Evolutionary conservation across 2,113 vertebrate genomes (phyloP).

Genomic region (Colius striatus): DNA sequence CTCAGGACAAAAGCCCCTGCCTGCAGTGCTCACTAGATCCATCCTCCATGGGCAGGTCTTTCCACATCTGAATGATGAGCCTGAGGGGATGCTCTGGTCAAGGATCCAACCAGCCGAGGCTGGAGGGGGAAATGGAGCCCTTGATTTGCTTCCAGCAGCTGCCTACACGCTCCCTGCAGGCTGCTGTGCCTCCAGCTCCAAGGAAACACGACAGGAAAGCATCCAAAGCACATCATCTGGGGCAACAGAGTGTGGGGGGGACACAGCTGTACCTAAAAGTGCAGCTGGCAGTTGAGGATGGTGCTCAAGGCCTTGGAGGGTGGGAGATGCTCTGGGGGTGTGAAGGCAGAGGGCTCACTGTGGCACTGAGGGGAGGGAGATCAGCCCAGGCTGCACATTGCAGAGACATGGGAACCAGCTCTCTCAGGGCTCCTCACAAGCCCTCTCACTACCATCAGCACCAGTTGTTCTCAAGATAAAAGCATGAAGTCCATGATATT

Average conservation of each 20-base stretch:
- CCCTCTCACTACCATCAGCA: fast-evolving
- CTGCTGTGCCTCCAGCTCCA: background rate
- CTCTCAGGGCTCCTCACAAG: background rate
- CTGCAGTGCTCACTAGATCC: background rate
- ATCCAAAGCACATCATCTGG: fast-evolving
- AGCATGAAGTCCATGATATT: fast-evolving
- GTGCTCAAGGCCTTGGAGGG: background rate
- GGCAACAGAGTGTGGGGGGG: background rate
- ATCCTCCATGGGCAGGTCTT: background rate
- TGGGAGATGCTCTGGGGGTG: background rate
- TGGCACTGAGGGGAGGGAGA: background rate
- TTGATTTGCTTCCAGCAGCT: background rate
- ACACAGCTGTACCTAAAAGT: background rate
- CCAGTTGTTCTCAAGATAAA: fast-evolving
- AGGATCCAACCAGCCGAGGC: background rate
- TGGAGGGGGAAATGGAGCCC: background rate
- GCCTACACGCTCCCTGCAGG: background rate
- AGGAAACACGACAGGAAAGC: background rate
- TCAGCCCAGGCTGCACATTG: background rate
- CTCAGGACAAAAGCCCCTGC: background rate
- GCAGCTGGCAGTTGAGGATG: background rate
- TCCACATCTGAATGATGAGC: background rate
- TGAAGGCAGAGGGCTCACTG: fast-evolving
- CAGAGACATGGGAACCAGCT: fast-evolving
- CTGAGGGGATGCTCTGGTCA: background rate